These are phyloP conservation scores for Ridgeia piscesae DNA, from an alignment of 1,140 invertebrate genomes.

Conservation along the genomic window DNA sequence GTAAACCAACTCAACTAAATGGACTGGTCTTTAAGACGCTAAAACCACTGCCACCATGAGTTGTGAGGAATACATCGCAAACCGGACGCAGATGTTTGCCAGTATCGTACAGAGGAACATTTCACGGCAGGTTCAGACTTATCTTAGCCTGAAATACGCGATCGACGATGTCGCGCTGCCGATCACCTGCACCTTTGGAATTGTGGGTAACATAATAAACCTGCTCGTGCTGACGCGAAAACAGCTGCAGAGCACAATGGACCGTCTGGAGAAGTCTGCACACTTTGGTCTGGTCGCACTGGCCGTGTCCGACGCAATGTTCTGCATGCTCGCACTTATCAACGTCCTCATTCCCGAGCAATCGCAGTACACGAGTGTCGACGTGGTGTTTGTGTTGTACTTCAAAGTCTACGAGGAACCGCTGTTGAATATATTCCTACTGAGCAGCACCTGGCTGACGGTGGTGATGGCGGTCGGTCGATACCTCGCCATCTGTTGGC, in stretches of 20 bases:
- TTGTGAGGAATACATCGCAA: slow-evolving; percentile 13
- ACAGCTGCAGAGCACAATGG: slow-evolving; percentile 45
- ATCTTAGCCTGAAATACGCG: slow-evolving; percentile 23
- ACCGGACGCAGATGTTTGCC: neutral
- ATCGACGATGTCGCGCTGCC: slow-evolving; percentile 45
- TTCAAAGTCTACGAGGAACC: slow-evolving; percentile 46
- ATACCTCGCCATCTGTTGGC: slow-evolving; percentile 55
- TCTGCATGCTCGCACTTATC: slow-evolving; percentile 42
- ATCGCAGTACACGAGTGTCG: slow-evolving; percentile 1
- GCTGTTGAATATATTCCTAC: slow-evolving; percentile 52
- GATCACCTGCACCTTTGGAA: slow-evolving; percentile 45
- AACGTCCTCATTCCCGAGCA: neutral
- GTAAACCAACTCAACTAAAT: neutral
- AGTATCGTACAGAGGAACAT: neutral
- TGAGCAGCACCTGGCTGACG: slow-evolving; percentile 53
- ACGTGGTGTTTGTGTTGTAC: slow-evolving; percentile 36
- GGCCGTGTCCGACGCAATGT: slow-evolving; percentile 52
- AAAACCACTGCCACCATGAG: neutral
- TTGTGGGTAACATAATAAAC: slow-evolving; percentile 49
- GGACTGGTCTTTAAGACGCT: neutral
- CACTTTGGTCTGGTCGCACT: slow-evolving; percentile 52
- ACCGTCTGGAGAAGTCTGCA: slow-evolving; percentile 53
- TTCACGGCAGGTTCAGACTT: neutral
- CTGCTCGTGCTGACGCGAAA: slow-evolving; percentile 51
- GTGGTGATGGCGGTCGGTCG: slow-evolving; percentile 54